These are phyloP conservation scores for Sylvia borin DNA, from an alignment of 2,797 vertebrate genomes.

Conservation along the genomic window DNA sequence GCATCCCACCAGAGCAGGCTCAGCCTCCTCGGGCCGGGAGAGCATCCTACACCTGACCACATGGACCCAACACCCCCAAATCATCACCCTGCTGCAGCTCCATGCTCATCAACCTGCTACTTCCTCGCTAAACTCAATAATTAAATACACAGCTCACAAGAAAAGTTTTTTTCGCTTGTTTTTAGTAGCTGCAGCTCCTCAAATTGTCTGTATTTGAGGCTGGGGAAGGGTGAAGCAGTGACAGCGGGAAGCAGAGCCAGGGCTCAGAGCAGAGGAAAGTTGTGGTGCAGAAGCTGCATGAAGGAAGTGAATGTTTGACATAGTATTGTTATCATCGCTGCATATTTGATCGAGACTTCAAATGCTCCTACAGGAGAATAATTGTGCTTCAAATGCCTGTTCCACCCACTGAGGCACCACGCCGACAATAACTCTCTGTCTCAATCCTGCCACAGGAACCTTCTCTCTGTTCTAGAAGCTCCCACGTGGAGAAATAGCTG, in stretches of 20 bases:
- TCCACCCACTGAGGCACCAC: not conserved
- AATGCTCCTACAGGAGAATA: slow-evolving; percentile 24
- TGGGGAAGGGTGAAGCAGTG: not conserved
- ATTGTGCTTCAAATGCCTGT: slow-evolving; percentile 46
- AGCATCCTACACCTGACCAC: not conserved
- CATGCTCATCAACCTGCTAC: not conserved
- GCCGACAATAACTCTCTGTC: slow-evolving; percentile 19
- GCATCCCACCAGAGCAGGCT: not conserved
- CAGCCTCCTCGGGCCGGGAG: not conserved
- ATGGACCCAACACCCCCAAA: not conserved
- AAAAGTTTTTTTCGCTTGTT: not conserved
- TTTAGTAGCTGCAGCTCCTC: not conserved
- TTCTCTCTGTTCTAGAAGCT: slow-evolving; percentile 43
- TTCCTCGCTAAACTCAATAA: not conserved
- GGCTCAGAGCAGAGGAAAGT: not conserved
- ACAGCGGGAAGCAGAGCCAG: not conserved
- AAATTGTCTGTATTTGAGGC: not conserved
- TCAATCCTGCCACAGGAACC: slow-evolving; percentile 8
- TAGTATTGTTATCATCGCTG: slow-evolving; percentile 35
- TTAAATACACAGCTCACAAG: not conserved
- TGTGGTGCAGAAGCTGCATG: not conserved
- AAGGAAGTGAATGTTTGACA: slow-evolving; percentile 44
- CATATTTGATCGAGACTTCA: slow-evolving; percentile 31
- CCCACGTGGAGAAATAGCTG: slow-evolving; percentile 53
- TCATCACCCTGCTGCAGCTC: not conserved